Conservation (phyloP, 1,140 invertebrate genomes). For the Reticulitermes speratus region DNA sequence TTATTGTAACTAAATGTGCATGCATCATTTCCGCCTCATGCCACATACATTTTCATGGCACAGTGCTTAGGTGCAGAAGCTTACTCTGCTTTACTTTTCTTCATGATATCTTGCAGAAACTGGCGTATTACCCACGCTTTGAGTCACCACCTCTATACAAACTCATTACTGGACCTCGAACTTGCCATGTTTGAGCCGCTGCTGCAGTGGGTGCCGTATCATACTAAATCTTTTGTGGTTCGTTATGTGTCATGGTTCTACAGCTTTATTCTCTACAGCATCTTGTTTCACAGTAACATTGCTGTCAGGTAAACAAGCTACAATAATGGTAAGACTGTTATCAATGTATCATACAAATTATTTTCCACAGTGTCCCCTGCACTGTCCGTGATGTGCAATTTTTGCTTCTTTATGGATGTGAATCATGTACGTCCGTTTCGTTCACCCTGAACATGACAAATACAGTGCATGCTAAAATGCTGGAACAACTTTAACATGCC, state of each 20-base stretch:
- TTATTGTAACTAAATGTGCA: no score
- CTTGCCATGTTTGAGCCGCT: constrained; percentile 68
- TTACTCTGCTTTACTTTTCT: no score
- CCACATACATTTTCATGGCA: no score
- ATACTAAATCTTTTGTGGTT: constrained; percentile 47
- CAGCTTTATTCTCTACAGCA: constrained; percentile 52
- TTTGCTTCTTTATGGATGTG: background rate
- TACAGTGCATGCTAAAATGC: no score
- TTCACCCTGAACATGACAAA: background rate
- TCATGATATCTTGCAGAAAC: constrained; percentile 52
- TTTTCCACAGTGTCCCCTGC: background rate
- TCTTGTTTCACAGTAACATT: constrained; percentile 47
- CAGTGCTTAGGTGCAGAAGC: no score
- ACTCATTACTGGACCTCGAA: constrained; percentile 75
- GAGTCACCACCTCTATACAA: constrained; percentile 79
- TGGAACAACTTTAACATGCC: no score
- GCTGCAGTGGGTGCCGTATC: constrained; percentile 61
- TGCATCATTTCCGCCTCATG: no score
- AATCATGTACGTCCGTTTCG: background rate
- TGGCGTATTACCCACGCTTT: constrained; percentile 75
- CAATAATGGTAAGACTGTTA: no score
- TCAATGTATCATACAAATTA: background rate
- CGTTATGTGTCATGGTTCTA: constrained; percentile 51
- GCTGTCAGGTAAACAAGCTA: constrained; percentile 49
- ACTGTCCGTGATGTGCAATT: background rate